Evolutionary conservation across 2,888 invertebrate species (phyloP), one percentile per base, ranked within the genome.

Genomic region (Ischnus inquisitorius): DNA sequence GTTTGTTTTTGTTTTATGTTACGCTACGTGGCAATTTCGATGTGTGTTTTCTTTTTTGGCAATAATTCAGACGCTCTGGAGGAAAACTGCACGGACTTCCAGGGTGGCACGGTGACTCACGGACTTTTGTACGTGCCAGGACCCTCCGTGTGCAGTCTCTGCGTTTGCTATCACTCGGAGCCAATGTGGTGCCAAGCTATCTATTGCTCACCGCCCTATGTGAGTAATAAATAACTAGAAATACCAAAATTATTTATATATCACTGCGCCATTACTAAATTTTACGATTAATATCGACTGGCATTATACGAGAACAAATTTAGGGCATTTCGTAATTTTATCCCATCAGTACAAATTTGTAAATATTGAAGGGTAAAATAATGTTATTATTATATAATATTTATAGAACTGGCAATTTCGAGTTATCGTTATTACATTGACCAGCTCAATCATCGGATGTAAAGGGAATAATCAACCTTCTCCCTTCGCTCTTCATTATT

Each of bases 161-260:
- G 97, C 92, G 97, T 97, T 74, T 97, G 97, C 94, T 97, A 97
- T 94, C 97, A 97, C 94, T 96, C 97, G 39, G 96, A 97, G 92
- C 97, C 97, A 69, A 96, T 96, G 95, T 97, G 97, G 97, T 97
- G 97, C 93, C 96, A 97, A 94, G 97, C 97, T 72, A 97, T 97
- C 91, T 97, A 97, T 94, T 97, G 97, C 93, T 96, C 97, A 93
- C 97, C 97, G 79, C 97, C 97, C 88, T 97, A 97, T 94, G 97
- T 97, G 92, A 96, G 97, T 95, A 92, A 68, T 10, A 51, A 60
- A 71, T 22, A 28, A 12, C 65, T 43, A 1, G 54, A 34, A 76
- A 72, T 69, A 57, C 67, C 51, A 34, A 57, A 46, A 19, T 12
- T 12, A 57, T 12, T 12, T 57, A 3, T 12, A 39, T 4, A 19